phyloP scores from a whole-genome alignment of 2,797 vertebrate species.

The Aythya fuligula region DNA sequence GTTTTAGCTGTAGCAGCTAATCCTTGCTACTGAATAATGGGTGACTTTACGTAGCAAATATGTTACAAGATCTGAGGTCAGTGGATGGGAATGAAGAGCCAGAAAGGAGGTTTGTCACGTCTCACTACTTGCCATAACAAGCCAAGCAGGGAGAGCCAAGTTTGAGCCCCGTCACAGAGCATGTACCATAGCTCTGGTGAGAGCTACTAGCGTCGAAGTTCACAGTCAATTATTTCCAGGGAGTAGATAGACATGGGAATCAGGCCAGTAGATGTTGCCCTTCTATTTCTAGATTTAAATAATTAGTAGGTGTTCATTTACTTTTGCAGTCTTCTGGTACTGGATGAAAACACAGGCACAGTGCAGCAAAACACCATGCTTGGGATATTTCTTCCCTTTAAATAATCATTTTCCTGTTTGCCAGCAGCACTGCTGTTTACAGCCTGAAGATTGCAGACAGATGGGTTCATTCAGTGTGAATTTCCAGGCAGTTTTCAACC shows the following conservation, averaged over 20 bases:
- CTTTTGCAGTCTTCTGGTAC: neutral
- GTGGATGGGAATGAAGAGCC: neutral
- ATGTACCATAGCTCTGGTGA: neutral
- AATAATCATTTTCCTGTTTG: constrained; percentile 32
- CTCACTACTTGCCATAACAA: neutral
- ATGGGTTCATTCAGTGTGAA: constrained; percentile 27
- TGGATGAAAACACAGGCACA: neutral
- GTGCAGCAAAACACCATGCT: neutral
- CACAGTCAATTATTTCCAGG: neutral
- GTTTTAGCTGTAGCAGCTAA: neutral
- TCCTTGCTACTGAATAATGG: neutral
- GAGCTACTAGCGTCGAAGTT: neutral
- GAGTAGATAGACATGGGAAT: neutral
- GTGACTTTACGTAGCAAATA: neutral
- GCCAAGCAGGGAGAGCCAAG: neutral
- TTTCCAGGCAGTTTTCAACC: constrained; percentile 13
- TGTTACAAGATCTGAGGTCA: neutral
- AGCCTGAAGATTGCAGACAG: constrained; percentile 37
- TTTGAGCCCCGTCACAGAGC: neutral
- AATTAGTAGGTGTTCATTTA: neutral
- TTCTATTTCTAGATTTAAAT: constrained; percentile 37
- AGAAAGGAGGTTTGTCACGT: neutral
- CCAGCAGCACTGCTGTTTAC: neutral
- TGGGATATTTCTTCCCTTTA: constrained; percentile 8
- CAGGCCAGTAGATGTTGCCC: neutral